Conservation (phyloP, 2,113 vertebrate species). For the Micromys minutus region DNA sequence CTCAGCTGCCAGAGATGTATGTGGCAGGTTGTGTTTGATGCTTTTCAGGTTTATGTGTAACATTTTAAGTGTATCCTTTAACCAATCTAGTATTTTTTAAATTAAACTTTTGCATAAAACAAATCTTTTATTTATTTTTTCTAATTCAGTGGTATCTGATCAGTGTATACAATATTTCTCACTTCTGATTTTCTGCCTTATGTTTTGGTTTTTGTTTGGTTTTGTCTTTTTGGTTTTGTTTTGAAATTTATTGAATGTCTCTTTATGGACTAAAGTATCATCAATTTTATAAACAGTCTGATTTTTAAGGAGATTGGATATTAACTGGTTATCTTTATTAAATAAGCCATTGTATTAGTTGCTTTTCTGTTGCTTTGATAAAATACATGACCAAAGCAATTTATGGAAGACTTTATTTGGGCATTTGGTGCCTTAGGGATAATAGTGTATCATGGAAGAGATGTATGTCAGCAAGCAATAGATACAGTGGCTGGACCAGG, state of each 20-base stretch:
- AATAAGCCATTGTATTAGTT: neutral
- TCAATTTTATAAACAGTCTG: neutral
- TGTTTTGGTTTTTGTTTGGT: too few relatives aligned
- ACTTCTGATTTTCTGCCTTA: neutral
- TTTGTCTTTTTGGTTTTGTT: neutral
- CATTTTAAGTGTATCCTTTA: slow-evolving; percentile 2
- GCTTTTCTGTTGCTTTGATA: neutral
- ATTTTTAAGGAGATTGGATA: neutral
- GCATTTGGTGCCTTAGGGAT: too few relatives aligned
- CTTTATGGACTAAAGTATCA: neutral
- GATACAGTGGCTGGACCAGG: neutral
- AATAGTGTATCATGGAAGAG: neutral
- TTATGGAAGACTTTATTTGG: neutral
- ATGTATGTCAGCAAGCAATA: neutral
- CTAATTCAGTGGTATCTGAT: neutral
- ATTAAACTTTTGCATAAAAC: neutral
- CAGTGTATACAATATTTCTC: neutral
- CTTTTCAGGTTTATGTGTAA: neutral
- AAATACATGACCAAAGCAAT: neutral
- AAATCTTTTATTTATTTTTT: too few relatives aligned
- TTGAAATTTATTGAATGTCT: neutral
- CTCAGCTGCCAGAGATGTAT: neutral
- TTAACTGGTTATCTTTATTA: neutral
- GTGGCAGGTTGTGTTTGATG: neutral
- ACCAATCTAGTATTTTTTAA: neutral